Conservation (phyloP, 1,140 invertebrate genomes). For the Venturia canescens region DNA sequence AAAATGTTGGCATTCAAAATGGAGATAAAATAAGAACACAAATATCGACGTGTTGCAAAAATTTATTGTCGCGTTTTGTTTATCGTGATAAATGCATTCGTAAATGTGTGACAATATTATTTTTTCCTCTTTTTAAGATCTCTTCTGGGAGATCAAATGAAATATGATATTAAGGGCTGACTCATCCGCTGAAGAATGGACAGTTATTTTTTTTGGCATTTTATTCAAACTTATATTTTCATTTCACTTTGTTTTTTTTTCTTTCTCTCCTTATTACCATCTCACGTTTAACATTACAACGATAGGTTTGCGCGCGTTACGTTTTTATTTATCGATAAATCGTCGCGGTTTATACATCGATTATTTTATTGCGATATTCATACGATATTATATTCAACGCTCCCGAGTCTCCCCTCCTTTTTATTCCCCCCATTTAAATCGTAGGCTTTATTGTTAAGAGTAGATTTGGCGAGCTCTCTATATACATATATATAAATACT, state of each 20-base stretch:
- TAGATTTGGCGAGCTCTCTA: slow-evolving; percentile 65
- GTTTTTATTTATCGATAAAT: not conserved
- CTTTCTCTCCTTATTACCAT: not conserved
- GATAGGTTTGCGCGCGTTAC: slow-evolving; percentile 19
- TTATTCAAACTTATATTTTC: slow-evolving; percentile 49
- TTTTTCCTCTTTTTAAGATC: not conserved
- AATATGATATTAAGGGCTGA: not conserved
- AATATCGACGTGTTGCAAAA: too few relatives aligned
- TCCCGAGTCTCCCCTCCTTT: not conserved
- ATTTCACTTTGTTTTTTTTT: slow-evolving; percentile 53
- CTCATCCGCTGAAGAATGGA: slow-evolving; percentile 58
- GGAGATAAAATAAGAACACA: too few relatives aligned
- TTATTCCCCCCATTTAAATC: not conserved
- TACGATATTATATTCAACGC: not conserved
- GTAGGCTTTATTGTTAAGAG: slow-evolving; percentile 9
- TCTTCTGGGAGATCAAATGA: not conserved
- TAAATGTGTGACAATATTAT: not conserved
- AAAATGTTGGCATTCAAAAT: too few relatives aligned
- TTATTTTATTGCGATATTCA: slow-evolving; percentile 2
- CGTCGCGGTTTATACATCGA: not conserved
- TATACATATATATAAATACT: slow-evolving; percentile 48
- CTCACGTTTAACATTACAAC: slow-evolving; percentile 48
- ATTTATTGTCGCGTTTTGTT: too few relatives aligned
- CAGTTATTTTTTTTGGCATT: slow-evolving; percentile 71
- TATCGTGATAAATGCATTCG: too few relatives aligned